Base-by-base conservation (phyloP, 2,888 invertebrate species). In the Osedax frankpressi region DNA sequence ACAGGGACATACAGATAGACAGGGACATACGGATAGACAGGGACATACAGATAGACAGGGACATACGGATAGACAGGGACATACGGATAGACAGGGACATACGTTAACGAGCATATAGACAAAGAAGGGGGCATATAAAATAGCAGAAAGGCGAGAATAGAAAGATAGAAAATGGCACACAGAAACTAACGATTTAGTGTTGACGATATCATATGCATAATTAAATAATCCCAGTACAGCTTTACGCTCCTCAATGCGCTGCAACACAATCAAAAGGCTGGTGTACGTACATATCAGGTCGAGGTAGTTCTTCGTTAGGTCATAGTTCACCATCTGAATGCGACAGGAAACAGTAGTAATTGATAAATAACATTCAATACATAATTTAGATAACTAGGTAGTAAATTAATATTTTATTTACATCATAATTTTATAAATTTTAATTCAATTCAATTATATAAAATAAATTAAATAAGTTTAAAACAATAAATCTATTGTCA, bases 181-280 rank as follows among this genome's bases (percentile, higher is more conserved):
- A 3, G 14, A 19, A 65, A 78, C 80, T 77, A 77, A 83, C 82
- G 81, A 80, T 74, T 81, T 80, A 71, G 89, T 92, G 82, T 97
- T 90, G 28, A 93, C 91, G 88, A 96, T 90, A 86, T 99, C 98
- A 86, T 94, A 92, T 2, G 97, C 98, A 65, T 93, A 94, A 87
- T 97, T 98, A 83, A 94, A 99, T 25, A 99, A 87, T 0, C 97
- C 96, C 67, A 98, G 85, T 0, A 97, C 96, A 0, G 94, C 93
- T 86, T 97, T 97, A 14, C 98, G 88, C 84, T 99, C 98, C 84
- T 98, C 98, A 0, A 99, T 96, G 79, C 94, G 88, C 0, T 97
- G 96, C n/a, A 99, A 86, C 19, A 99, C 87, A 76, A 99, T 92
- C 96, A 99, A 97, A 44, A 98, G 86, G 2, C 93, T 91, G 0